phyloP scores from a whole-genome alignment of 2,888 invertebrate species.

The Eristalis pertinax region DNA sequence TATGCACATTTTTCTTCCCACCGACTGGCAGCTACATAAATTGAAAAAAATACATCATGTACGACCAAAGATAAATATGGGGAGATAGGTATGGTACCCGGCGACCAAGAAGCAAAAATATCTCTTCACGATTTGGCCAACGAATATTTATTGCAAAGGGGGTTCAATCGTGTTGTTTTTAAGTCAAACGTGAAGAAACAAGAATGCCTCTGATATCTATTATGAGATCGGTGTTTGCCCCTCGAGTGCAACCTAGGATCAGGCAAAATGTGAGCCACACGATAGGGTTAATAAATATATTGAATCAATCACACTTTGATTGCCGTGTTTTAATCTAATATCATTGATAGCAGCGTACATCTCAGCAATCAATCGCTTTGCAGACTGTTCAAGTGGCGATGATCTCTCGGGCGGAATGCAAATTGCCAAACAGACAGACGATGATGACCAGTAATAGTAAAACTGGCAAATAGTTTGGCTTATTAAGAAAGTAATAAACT shows the following conservation, averaged over 20 bases:
- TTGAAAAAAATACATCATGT: no score
- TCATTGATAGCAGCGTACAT: background rate
- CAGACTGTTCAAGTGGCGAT: background rate
- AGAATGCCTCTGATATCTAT: constrained; percentile 10
- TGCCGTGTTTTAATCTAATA: background rate
- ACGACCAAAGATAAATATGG: no score
- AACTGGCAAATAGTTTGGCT: constrained; percentile 26
- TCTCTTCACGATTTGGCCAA: constrained; percentile 11
- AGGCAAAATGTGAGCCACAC: background rate
- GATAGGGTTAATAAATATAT: constrained; percentile 20
- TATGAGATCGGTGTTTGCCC: constrained; percentile 7
- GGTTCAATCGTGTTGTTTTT: constrained; percentile 33
- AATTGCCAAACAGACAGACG: background rate
- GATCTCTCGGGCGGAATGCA: background rate
- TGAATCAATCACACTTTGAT: constrained; percentile 18
- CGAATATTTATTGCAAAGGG: constrained; percentile 38
- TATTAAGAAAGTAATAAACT: constrained; percentile 58
- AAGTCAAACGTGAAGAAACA: background rate
- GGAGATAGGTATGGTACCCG: no score
- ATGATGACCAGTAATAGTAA: constrained; percentile 27
- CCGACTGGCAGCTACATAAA: no score
- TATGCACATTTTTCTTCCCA: no score
- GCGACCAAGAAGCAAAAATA: background rate
- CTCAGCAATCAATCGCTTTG: background rate
- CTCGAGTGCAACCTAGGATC: background rate